A percentile compares a stretch with the other conserved stretches of the same genome.
phyloP scores from a whole-genome alignment of 2,113 vertebrate species.

The Engraulis encrasicolus region DNA sequence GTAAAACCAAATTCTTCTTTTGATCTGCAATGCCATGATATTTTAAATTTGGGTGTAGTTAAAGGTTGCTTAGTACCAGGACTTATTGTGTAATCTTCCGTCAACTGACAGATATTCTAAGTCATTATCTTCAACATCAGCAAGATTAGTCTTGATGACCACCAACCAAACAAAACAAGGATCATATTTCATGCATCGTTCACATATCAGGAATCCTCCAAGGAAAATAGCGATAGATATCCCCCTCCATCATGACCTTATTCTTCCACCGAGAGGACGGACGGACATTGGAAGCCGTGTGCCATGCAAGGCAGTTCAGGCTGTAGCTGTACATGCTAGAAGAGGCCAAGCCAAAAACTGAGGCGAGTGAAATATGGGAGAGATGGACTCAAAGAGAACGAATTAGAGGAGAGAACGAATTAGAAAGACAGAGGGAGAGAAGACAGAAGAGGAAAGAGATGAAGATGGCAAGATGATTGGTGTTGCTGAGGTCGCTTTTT shows the following conservation, averaged over 20 bases:
- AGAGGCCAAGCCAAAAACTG: background rate
- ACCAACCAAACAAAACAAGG: background rate
- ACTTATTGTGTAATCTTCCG: no score
- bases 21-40: background rate
- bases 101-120: no score
- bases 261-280: background rate
- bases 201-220: background rate
- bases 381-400: background rate
- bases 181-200: background rate
- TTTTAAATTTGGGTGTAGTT: no score
- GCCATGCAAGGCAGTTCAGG: slow-evolving; percentile 1
- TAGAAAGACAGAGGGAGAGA: background rate
- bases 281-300: background rate
- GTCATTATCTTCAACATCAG: no score
- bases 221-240: background rate
- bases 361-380: background rate
- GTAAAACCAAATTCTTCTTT: slow-evolving; percentile 45
- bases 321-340: background rate
- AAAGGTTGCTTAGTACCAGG: no score
- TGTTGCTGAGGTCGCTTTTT: no score
- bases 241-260: background rate
- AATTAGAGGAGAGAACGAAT: background rate
- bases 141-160: background rate
- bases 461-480: background rate
- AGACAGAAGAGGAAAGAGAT: background rate